These are phyloP conservation scores for Falcaria lacertinaria DNA, from an alignment of 2,888 invertebrate species.

Conservation along the genomic window DNA sequence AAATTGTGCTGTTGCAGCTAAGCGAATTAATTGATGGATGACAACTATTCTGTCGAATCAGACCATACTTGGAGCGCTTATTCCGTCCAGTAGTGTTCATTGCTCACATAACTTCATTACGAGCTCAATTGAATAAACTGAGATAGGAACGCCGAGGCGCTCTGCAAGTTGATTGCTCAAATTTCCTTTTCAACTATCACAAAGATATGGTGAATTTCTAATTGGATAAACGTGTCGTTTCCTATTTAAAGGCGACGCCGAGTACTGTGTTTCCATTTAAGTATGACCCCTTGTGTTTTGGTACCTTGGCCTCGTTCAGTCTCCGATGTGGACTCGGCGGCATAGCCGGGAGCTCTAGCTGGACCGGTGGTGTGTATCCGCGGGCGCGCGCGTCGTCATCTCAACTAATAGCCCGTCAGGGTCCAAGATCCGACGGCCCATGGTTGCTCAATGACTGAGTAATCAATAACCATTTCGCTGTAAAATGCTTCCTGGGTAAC, in stretches of 20 bases:
- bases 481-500: slow-evolving; percentile 62
- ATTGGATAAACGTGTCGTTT: slow-evolving; percentile 80
- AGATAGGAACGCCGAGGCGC: slow-evolving; percentile 75
- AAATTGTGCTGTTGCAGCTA: slow-evolving; percentile 4
- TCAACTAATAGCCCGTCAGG: slow-evolving; percentile 67
- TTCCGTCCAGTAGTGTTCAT: slow-evolving; percentile 59
- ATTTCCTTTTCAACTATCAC: slow-evolving; percentile 80
- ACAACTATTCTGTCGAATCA: slow-evolving; percentile 33
- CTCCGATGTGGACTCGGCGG: slow-evolving; percentile 18
- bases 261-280: slow-evolving; percentile 60
- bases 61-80: slow-evolving; percentile 43
- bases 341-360: slow-evolving; percentile 28
- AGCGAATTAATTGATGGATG: slow-evolving; percentile 19
- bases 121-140: slow-evolving; percentile 79
- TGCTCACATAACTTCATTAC: slow-evolving; percentile 76
- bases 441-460: slow-evolving; percentile 63
- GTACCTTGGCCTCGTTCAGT: slow-evolving; percentile 28
- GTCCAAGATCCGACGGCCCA: slow-evolving; percentile 42
- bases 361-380: slow-evolving; percentile 36
- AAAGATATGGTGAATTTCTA: slow-evolving; percentile 81
- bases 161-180: slow-evolving; percentile 78
- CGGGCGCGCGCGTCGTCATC: slow-evolving; percentile 75
- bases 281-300: slow-evolving; percentile 46
- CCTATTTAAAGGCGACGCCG: slow-evolving; percentile 78
- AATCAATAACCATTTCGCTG: slow-evolving; percentile 68